Evolutionary conservation across 2,888 invertebrate species (phyloP).

Genomic region (Hemithea aestivaria): DNA sequence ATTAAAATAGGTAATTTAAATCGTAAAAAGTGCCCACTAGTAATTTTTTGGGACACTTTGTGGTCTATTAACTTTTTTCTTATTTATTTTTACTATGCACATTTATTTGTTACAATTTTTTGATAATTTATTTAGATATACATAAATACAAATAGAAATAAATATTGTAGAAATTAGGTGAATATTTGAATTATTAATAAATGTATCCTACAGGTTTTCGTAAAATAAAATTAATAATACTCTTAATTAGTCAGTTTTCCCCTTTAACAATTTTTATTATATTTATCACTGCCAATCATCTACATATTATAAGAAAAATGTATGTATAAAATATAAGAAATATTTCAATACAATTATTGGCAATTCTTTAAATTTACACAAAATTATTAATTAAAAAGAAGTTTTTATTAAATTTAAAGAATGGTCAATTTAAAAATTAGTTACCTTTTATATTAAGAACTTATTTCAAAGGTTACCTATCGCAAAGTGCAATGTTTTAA

Average conservation of each 20-base stretch:
- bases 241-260: constrained; percentile 17
- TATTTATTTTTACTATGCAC: too few relatives aligned
- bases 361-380: too few relatives aligned
- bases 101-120: too few relatives aligned
- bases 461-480: constrained; percentile 56
- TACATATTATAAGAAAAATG: constrained; percentile 22
- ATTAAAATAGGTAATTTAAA: too few relatives aligned
- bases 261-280: too few relatives aligned
- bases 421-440: constrained; percentile 40
- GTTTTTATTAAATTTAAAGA: constrained; percentile 25
- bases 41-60: too few relatives aligned
- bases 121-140: too few relatives aligned
- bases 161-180: constrained; percentile 7
- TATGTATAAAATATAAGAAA: constrained; percentile 4
- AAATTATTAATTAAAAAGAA: too few relatives aligned
- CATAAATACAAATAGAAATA: neutral
- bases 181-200: constrained; percentile 1
- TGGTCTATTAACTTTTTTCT: too few relatives aligned
- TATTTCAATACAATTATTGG: too few relatives aligned
- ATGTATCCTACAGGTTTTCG: constrained; percentile 50
- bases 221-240: constrained; percentile 25
- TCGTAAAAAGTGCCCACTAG: too few relatives aligned
- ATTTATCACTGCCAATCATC: constrained; percentile 49
- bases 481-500: constrained; percentile 27
- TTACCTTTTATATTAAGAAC: constrained; percentile 44